phyloP scores from a whole-genome alignment of 2,113 vertebrate species.

The Drymodes brunneopygia region DNA sequence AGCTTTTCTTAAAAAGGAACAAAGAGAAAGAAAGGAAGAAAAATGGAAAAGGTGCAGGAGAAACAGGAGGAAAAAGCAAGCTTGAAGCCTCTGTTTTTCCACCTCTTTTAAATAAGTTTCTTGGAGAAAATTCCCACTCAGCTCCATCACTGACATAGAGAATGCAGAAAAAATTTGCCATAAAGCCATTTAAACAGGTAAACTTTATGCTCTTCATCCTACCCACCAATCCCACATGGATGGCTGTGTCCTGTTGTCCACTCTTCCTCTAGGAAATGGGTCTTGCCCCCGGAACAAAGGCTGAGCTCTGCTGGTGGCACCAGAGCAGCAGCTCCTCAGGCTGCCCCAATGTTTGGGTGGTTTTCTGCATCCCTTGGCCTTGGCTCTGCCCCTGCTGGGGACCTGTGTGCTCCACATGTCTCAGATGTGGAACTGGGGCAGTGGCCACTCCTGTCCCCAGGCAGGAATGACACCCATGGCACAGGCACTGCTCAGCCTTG shows the following conservation, averaged over 20 bases:
- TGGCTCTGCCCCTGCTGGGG: not conserved
- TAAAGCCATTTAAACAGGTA: not conserved
- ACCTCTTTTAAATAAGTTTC: fast-evolving
- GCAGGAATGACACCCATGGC: not conserved
- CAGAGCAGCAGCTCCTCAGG: not conserved
- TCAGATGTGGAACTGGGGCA: not conserved
- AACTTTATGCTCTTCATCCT: fast-evolving
- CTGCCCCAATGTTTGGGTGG: not conserved
- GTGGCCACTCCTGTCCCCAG: not conserved
- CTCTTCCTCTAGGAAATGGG: not conserved
- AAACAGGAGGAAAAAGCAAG: not conserved
- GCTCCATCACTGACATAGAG: not conserved
- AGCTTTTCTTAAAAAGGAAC: not conserved
- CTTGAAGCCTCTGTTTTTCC: not conserved
- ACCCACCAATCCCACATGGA: not conserved
- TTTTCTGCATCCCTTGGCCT: not conserved
- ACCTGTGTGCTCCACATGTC: not conserved
- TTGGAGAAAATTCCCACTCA: not conserved
- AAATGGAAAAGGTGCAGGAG: not conserved
- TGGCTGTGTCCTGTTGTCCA: fast-evolving
- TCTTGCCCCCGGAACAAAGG: fast-evolving
- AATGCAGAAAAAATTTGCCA: not conserved
- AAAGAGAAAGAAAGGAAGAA: not conserved
- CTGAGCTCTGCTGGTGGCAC: not conserved
- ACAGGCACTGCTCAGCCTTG: not conserved